Percentiles rank a stretch among this genome's conserved stretches.
Conservation (phyloP, 2,113 vertebrate genomes). For the Toxotes jaculatrix region DNA sequence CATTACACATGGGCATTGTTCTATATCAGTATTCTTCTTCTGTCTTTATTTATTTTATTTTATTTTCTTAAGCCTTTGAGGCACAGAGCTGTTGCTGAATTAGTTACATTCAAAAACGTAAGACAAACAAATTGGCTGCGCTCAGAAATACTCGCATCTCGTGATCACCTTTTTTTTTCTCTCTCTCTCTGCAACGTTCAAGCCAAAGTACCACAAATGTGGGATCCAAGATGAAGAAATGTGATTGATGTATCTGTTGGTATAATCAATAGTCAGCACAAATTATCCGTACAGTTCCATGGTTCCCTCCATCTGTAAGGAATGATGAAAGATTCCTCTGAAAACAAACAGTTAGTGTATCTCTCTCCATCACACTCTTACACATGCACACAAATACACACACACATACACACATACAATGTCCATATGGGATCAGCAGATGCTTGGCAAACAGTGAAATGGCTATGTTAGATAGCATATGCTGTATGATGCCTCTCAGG, state of each 20-base stretch:
- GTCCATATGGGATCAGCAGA: slow-evolving; percentile 80
- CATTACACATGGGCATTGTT: slow-evolving; percentile 39
- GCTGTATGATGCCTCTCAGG: slow-evolving; percentile 64
- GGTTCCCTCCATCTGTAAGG: slow-evolving; percentile 68
- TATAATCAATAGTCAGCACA: slow-evolving; percentile 74
- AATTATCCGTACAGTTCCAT: slow-evolving; percentile 63
- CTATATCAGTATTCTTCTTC: slow-evolving; percentile 13
- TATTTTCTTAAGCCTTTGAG: not conserved
- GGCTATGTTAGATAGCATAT: slow-evolving; percentile 78
- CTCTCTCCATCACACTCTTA: slow-evolving; percentile 48
- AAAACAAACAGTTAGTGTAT: slow-evolving; percentile 69
- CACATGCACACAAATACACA: not conserved
- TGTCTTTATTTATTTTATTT: not conserved
- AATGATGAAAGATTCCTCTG: slow-evolving; percentile 68
- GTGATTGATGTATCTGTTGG: slow-evolving; percentile 67
- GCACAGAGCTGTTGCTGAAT: slow-evolving; percentile 27
- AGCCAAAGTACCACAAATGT: slow-evolving; percentile 31
- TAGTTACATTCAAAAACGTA: slow-evolving; percentile 6
- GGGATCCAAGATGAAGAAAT: slow-evolving; percentile 41
- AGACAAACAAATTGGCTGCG: slow-evolving; percentile 17
- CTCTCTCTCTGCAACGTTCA: slow-evolving; percentile 31
- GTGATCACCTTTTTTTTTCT: slow-evolving; percentile 14
- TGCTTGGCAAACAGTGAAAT: slow-evolving; percentile 79
- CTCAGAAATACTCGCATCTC: slow-evolving; percentile 11
- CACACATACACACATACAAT: slow-evolving; percentile 56